Conservation (phyloP, 2,797 vertebrate species). For the Arremon brunneinucha region DNA sequence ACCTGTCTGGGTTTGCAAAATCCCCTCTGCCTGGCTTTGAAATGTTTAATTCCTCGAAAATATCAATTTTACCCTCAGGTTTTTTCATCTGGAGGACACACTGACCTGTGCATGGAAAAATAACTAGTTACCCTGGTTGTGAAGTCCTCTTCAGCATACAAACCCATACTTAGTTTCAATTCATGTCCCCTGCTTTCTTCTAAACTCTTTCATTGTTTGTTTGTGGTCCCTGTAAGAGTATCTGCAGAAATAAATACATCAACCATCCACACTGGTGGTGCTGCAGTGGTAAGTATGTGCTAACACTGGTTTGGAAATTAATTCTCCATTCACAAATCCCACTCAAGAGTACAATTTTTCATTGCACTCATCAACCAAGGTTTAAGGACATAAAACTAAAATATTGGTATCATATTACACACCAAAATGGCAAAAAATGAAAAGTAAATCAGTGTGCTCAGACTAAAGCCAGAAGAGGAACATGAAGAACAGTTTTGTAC, state of each 20-base stretch:
- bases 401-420: not conserved
- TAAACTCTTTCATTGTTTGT: not conserved
- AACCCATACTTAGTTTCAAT: not conserved
- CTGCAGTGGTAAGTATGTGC: not conserved
- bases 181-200: not conserved
- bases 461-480: conserved; percentile 11
- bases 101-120: not conserved
- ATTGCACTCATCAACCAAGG: not conserved
- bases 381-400: not conserved
- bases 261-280: rapidly evolving
- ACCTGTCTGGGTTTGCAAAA: conserved; percentile 3
- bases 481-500: not conserved
- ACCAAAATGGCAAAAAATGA: not conserved
- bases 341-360: not conserved
- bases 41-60: not conserved
- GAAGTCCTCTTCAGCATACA: not conserved
- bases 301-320: not conserved
- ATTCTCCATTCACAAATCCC: not conserved
- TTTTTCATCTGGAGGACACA: not conserved
- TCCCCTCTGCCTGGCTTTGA: not conserved
- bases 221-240: not conserved
- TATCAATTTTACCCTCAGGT: not conserved
- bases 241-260: not conserved
- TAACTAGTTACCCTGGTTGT: not conserved
- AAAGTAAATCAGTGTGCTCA: not conserved